These are phyloP conservation scores for Drosophila diplacantha DNA, from an alignment of 2,888 invertebrate genomes.

Conservation along the genomic window DNA sequence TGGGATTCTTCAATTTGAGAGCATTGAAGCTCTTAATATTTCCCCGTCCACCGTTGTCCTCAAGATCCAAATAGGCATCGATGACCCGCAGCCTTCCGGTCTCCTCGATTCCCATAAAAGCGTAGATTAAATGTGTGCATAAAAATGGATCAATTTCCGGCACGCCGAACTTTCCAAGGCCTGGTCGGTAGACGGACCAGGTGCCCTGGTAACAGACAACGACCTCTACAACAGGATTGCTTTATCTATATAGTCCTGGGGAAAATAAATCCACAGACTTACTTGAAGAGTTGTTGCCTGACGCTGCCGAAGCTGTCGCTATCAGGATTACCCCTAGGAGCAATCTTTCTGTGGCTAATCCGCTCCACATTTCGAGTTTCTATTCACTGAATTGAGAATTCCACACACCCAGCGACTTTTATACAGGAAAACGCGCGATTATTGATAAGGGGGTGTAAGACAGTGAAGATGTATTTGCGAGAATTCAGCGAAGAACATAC, in stretches of 20 bases:
- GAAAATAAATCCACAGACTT: background rate
- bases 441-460: constrained; percentile 30
- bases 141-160: constrained; percentile 82
- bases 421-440: constrained; percentile 15
- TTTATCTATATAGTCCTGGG: background rate
- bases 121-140: constrained; percentile 87
- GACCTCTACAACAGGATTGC: constrained; percentile 78
- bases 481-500: constrained; percentile 23
- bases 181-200: constrained; percentile 85
- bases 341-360: background rate
- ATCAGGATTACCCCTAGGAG: constrained; percentile 27
- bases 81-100: constrained; percentile 80
- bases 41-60: constrained; percentile 80
- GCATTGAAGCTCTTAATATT: constrained; percentile 76
- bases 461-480: constrained; percentile 53
- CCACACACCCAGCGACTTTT: constrained; percentile 16
- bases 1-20: constrained; percentile 76
- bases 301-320: background rate
- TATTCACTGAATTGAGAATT: constrained; percentile 7
- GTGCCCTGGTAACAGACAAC: constrained; percentile 87
- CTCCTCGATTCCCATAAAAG: constrained; percentile 83
- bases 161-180: constrained; percentile 83
- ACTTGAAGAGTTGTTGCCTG: constrained; percentile 24
- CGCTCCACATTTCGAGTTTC: constrained; percentile 6
- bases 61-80: constrained; percentile 82